Evolutionary conservation across 2,113 vertebrate genomes (phyloP).

Genomic region (Seriola rivoliana): DNA sequence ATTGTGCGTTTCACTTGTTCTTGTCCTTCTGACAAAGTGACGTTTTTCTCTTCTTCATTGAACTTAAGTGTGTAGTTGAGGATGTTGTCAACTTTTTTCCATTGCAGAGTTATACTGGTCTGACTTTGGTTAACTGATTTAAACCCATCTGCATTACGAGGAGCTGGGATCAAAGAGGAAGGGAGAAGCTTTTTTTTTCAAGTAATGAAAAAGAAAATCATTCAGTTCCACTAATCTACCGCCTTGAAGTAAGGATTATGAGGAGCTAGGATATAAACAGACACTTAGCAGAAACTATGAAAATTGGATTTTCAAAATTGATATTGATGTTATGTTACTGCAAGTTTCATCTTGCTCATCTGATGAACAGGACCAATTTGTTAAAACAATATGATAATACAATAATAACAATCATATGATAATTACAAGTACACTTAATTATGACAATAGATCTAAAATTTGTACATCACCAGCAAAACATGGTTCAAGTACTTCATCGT

Average conservation of each 20-base stretch:
- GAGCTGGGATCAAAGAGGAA: constrained; percentile 4
- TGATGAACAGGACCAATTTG: too few species aligned
- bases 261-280: too few species aligned
- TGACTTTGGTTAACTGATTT: neutral
- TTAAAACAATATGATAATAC: too few species aligned
- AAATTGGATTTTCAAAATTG: neutral
- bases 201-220: neutral
- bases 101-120: constrained; percentile 61
- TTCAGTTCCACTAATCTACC: too few species aligned
- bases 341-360: too few species aligned
- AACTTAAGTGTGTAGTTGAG: neutral
- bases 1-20: accelerated
- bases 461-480: too few species aligned
- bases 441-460: neutral
- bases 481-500: too few species aligned
- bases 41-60: accelerated
- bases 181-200: neutral
- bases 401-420: too few species aligned
- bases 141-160: neutral
- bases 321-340: too few species aligned
- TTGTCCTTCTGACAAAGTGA: accelerated
- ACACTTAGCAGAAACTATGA: neutral
- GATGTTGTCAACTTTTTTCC: neutral
- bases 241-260: too few species aligned
- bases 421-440: neutral